Evolutionary conservation across 2,113 vertebrate genomes (phyloP), one percentile per base, ranked within the genome.

Genomic region (Podilymbus podiceps): DNA sequence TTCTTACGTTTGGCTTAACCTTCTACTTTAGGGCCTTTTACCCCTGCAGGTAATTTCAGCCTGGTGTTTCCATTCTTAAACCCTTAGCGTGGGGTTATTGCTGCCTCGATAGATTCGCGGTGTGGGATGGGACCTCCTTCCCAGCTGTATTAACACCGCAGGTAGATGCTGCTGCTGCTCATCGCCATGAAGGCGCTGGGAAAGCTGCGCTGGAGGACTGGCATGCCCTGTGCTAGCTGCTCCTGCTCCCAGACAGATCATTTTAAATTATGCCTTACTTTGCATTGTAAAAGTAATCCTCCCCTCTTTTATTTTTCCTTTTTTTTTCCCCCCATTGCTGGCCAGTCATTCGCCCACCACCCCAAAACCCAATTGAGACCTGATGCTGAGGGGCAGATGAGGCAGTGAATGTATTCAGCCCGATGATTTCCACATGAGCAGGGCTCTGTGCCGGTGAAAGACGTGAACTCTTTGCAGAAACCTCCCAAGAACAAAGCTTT

Each of bases 361-460:
- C 74, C 44, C 67, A 74, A 87, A 89, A 86, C 95, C 75, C 96
- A 94, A 59, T 24, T 91, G 95, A 96, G 91, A 58, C 52, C 67
- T 28, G 60, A 42, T 88, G 78, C 90, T 59, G 71, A 85, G 80
- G 88, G 92, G 77, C 69, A 90, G 89, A 92, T 89, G 79, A 91
- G 75, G 88, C 92, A 84, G 83, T 0, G 1, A 92, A 72, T 53
- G 73, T n/a, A 94, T 94, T 97, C 90, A 92, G 67, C 84, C 64
- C 19, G 0, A 97, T 97, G 92, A 85, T 97, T 97, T 96, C 91
- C 92, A 95, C 88, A 93, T 94, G 95, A 96, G 95, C 92, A 87
- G 85, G 89, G 80, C 63, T 96, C 75, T 88, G 82, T 92, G 82
- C 76, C 0, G 18, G 58, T 85, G 88, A 96, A 97, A 97, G 94